Evolutionary conservation across 2,888 invertebrate species (phyloP).

Genomic region (Watsonalla cultraria): DNA sequence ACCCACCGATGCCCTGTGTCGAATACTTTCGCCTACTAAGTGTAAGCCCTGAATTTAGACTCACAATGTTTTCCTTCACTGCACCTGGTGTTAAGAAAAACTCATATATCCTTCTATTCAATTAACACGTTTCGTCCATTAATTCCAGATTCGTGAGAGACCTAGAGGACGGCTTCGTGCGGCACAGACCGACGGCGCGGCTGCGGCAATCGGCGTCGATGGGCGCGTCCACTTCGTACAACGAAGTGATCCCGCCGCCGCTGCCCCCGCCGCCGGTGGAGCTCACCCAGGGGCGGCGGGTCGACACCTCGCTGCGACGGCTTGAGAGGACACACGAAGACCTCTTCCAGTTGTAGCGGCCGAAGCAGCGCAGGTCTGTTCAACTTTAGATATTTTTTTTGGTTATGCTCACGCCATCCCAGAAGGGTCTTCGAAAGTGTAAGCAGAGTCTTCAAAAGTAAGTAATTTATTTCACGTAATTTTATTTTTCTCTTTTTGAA

Average conservation of each 20-base stretch:
- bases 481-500: no score
- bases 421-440: no score
- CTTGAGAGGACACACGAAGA: constrained; percentile 93
- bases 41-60: no score
- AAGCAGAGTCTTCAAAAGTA: no score
- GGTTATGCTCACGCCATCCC: no score
- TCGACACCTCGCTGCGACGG: constrained; percentile 88
- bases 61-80: constrained; percentile 4
- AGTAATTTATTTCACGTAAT: not conserved
- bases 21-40: no score
- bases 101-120: no score
- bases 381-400: not conserved
- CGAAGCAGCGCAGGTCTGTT: constrained; percentile 66
- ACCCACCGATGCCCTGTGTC: no score
- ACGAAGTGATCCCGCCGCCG: constrained; percentile 69
- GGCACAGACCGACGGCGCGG: constrained; percentile 75
- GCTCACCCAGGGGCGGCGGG: constrained; percentile 88
- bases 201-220: constrained; percentile 78
- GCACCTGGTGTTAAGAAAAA: no score
- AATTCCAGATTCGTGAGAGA: constrained; percentile 76
- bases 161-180: constrained; percentile 73
- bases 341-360: constrained; percentile 93
- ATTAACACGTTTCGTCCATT: not conserved
- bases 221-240: constrained; percentile 66
- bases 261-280: constrained; percentile 81